A percentile compares a stretch with the other conserved stretches of the same genome.
These are phyloP conservation scores for Xanthia icteritia DNA, from an alignment of 2,888 invertebrate genomes.

Conservation along the genomic window DNA sequence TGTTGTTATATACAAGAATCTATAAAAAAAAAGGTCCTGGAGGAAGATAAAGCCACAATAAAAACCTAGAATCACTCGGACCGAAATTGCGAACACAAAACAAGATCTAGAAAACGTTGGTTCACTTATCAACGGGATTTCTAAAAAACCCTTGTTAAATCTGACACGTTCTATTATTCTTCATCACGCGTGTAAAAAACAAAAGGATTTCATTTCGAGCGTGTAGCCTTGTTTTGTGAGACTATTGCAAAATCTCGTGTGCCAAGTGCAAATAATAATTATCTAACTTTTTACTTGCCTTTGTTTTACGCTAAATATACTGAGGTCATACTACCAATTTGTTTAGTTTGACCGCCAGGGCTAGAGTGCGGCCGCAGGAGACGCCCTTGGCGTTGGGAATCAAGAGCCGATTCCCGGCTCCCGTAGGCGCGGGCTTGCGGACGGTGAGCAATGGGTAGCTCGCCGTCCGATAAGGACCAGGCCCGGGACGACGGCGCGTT, in stretches of 20 bases:
- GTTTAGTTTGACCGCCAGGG: not conserved
- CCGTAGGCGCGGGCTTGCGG: too few relatives aligned
- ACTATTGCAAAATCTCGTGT: slow-evolving; percentile 12
- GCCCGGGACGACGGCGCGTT: too few relatives aligned
- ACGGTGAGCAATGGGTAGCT: too few relatives aligned
- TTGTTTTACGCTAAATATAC: not conserved
- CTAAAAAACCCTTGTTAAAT: slow-evolving; percentile 49
- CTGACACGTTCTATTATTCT: slow-evolving; percentile 50
- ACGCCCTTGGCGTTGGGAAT: too few relatives aligned
- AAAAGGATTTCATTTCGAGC: slow-evolving; percentile 40
- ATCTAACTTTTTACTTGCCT: not conserved
- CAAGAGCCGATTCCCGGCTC: too few relatives aligned
- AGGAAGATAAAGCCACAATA: not conserved
- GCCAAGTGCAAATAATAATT: not conserved
- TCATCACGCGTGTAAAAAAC: slow-evolving; percentile 19
- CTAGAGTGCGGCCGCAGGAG: too few relatives aligned
- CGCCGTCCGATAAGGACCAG: too few relatives aligned
- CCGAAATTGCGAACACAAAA: slow-evolving; percentile 26
- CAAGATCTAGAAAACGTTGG: slow-evolving; percentile 12
- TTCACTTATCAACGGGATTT: slow-evolving; percentile 34
- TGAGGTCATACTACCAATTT: not conserved
- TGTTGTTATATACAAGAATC: not conserved
- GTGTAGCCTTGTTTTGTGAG: slow-evolving; percentile 12
- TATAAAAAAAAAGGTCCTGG: not conserved
- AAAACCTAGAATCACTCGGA: not conserved